Base-by-base conservation (phyloP, 2,888 invertebrate genomes). In the Stomorhina lunata region DNA sequence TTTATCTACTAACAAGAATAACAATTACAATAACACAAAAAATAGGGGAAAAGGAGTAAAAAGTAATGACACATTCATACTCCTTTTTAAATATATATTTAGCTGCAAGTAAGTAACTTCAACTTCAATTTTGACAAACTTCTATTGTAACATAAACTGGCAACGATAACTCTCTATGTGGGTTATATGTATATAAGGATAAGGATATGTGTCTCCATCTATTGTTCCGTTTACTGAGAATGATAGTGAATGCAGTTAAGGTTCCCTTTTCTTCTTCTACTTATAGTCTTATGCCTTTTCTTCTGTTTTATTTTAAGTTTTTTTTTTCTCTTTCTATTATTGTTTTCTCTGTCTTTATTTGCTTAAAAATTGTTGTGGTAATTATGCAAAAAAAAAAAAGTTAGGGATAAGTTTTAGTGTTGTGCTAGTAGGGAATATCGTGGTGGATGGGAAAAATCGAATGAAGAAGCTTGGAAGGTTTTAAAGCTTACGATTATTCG, bases 281-380 rank as follows among this genome's bases (percentile, higher is more conserved):
- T n/a, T n/a, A 7, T 59, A 59, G 50, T 73, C 59, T 66, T 73
- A 43, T 73, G 29, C 10, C 48, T 66, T 78, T 71, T 75, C 61
- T 66, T 77, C 27, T 20, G 59, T 73, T n/a, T 63, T 53, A 37
- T 55, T 59, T 53, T 37, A 25, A 45, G 25, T 57, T 45, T 27
- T 25, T 50, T n/a, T 20, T 10, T 68, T n/a, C 50, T 66, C 34
- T 50, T 66, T 5, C 32, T 53, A 27, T 68, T 34, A 55, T 66
- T 63, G 20, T n/a, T 66, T 72, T 40, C 29, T 27, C 32, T 32
- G 27, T 61, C 29, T 65, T 53, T 71, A 48, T 79, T 79, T 71
- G 53, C 59, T 61, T 37, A 79, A 76, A 82, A 71, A 76, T 79
- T 76, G 75, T 82, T 82, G 71, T 79, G 82, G 79, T 79, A 82